Conservation (phyloP, 2,113 vertebrate genomes). For the Oryzias celebensis region DNA sequence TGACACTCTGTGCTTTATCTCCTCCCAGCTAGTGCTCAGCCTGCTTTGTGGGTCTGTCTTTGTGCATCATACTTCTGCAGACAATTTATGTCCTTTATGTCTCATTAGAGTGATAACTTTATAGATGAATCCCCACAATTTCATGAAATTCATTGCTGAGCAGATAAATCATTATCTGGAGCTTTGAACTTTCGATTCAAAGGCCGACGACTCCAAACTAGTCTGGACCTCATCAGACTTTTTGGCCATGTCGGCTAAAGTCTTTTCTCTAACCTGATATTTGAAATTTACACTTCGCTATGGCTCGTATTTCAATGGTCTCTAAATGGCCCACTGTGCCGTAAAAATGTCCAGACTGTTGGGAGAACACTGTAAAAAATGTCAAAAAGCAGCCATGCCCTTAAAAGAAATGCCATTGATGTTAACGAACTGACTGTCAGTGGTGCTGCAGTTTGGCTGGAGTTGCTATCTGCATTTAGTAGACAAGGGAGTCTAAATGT, state of each 20-base stretch:
- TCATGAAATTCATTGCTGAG: background rate
- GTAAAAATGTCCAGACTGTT: conserved; percentile 61
- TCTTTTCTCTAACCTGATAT: conserved; percentile 28
- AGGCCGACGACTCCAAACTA: background rate
- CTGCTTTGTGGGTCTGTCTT: conserved; percentile 68
- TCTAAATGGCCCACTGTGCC: conserved; percentile 49
- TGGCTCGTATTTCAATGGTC: conserved; percentile 61
- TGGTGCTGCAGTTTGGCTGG: conserved; percentile 21
- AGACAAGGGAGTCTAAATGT: conserved; percentile 45
- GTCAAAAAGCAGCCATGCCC: conserved; percentile 9
- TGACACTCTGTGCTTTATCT: conserved; percentile 67
- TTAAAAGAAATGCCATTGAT: conserved; percentile 51
- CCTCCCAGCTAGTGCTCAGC: conserved; percentile 57
- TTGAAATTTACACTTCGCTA: conserved; percentile 37
- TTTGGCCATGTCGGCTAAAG: conserved; percentile 21
- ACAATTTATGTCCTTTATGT: no score
- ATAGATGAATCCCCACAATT: no score
- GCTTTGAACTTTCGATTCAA: background rate
- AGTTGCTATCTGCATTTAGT: conserved; percentile 24
- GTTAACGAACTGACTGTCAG: conserved; percentile 59
- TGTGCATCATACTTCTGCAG: conserved; percentile 23
- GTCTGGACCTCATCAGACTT: background rate
- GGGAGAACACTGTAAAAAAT: conserved; percentile 58
- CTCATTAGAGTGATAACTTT: no score
- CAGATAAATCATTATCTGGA: background rate